Base-by-base conservation (phyloP, 92 coral and sea anemone species). In the Siderastrea radians region DNA sequence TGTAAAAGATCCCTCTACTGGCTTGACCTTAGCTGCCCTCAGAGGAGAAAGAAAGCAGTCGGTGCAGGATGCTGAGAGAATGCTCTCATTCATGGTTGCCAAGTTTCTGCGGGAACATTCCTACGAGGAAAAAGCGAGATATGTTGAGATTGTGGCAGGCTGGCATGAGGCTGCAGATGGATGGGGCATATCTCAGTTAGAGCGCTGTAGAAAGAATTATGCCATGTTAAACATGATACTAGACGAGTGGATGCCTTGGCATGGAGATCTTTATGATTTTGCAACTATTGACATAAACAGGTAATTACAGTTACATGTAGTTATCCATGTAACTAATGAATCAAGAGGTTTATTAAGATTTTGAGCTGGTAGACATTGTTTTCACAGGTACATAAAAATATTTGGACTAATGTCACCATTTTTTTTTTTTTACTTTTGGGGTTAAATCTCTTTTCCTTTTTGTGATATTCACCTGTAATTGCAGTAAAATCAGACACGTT, bases 181-280 rank as follows among this genome's bases (percentile, higher is more conserved):
- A 1, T 52, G 98, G 12, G 94, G 94, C 2, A 55, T 94, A 1
- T 69, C 94, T 1, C 78, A 94, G 87, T 75, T 94, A 53, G 82
- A 87, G 16, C 58, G 98, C 13, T 92, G 91, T 67, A 87, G 76
- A 26, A 92, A 77, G 55, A 95, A 95, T 77, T 90, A 90, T 85
- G 84, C 75, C 0, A 95, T 95, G 98, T 62, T 95, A 6, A 93
- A 95, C 57, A 93, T 90, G 94, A 74, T 95, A 19, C 63, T 95
- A 13, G 94, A 90, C 63, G 91, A 90, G 12, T 92, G 98, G 98
- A 94, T 94, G 95, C 98, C 95, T 2, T 94, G 94, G 95, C 94
- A 91, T 49, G 45, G 3, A 49, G 64, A 50, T 9, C 15, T 13
- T 49, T 91, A 91, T 87, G 96, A 94, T 82, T 94, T 94, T 50